Evolutionary conservation across 2,888 invertebrate genomes (phyloP), one percentile per base, ranked within the genome.

Genomic region (Leptothorax acervorum): DNA sequence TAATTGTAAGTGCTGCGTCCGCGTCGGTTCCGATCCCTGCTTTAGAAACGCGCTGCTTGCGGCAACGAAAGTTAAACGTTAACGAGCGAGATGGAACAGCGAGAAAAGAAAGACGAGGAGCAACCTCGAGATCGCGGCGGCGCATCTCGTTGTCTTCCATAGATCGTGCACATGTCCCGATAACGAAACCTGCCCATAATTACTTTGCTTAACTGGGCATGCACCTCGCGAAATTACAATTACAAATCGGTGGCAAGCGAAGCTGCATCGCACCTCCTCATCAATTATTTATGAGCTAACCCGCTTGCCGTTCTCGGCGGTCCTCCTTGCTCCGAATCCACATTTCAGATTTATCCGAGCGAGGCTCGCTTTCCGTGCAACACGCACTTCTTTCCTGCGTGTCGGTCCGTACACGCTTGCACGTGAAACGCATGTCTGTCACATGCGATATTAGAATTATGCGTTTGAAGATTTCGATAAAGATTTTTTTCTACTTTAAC

Each of bases 141-240:
- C 55, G 45, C 66, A 45, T 62, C 73, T 51, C 55, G 60, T 62
- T 62, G 55, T 81, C 60, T 81, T 31, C 48, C 79, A 23, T 28
- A 53, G 65, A 76, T 79, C 60, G 48, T 73, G 79, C 85, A 82
- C 70, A 76, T 83, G 81, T 76, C 78, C 82, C 85, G 87, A 86
- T 91, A 90, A 87, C 89, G 85, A 90, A 90, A 83, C 84, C 84
- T 71, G 85, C 48, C 68, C 83, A 87, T 85, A 91, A 91, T 91
- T 91, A 90, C 86, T 79, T 85, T 87, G 88, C 87, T 89, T 89
- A 92, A 91, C 88, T 83, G 88, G 88, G 74, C 89, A 89, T 87
- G 86, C 87, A 89, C 83, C 89, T 87, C 79, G 84, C 85, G 82
- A 84, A 90, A 91, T 91, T 90, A 91, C 91, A 91, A 91, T 91